Base-by-base conservation (phyloP, 2,113 vertebrate genomes). In the Sorex fumeus region DNA sequence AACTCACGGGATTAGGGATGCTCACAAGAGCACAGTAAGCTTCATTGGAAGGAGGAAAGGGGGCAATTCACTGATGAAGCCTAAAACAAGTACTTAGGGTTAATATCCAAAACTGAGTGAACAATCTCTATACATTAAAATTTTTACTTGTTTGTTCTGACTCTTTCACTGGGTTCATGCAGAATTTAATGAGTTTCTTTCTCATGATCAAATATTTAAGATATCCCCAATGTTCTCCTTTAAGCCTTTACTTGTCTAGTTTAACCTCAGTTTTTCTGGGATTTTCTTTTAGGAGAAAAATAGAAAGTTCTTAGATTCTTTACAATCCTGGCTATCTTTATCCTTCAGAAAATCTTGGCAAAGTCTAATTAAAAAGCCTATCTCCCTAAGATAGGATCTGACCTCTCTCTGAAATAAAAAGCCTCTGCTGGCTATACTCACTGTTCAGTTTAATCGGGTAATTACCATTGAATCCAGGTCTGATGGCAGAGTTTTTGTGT, bases 391-490 rank as follows among this genome's bases (percentile, higher is more conserved):
- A 15, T 2, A 19, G 18, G 15, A 15, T 72, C 83, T 32, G 50
- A 28, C 23, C 53, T 3, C 0, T 7, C 19, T 28, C 12, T 11
- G 13, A 34, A 47, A n/a, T 2, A 3, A 53, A 7, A 18, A 43
- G 2, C 1, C 7, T 27, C 0, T 0, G 11, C 2, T 66, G 71
- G 50, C 21, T 80, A 43, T 30, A 13, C 28, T 3, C 36, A n/a
- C 1, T 25, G 1, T 30, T 76, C 27, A 4, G 12, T 67, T 67
- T 50, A 18, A 15, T 43, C 32, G 12, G 80, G 28, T 32, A 5
- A 34, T 6, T 30, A 47, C 3, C 19, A 0, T 5, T 53, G 66
- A 47, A 28, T 45, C 34, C 19, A 19, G 66, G 12, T 30, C 62
- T 40, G 3, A 60, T 21, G 11, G 2, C 11, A 32, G 43, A 34